Base-by-base conservation (phyloP, 2,797 vertebrate genomes). In the Poeciliopsis gracilis region DNA sequence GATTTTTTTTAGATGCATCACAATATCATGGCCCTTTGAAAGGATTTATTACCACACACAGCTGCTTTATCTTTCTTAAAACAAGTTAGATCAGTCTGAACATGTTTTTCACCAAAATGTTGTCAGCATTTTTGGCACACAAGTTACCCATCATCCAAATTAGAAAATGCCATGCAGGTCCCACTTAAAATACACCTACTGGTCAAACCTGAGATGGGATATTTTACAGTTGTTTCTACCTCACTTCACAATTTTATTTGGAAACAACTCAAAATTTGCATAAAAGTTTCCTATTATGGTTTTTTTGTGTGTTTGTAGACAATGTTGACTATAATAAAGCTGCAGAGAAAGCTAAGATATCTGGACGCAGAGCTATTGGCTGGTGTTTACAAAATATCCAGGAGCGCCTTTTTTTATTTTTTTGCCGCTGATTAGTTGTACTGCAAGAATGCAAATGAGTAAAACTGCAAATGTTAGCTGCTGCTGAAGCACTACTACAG, bases 21-120 rank as follows among this genome's bases (percentile, higher is more conserved):
- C 55, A 75, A 55, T 73, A 16, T 45, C 55, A 2, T 75, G 55
- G n/a, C 41, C 30, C 33, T 30, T 75, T 45, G 20, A 63, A 75
- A 43, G 28, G 13, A 20, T 33, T 46, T 45, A 63, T 46, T 46
- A 75, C n/a, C 73, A 75, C 53, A 74, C 73, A 45, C 6, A 59
- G 73, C 23, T 74, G 59, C 53, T 55, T 57, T 45, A n/a, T 28
- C 13, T 43, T 18, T 57, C 43, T 16, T 57, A 16, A 43, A 30
- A 8, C 4, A 57, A 13, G 25, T 57, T 45, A 30, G 16, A 75
- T 46, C 16, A 3, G 9, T 53, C n/a, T 18, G 16, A 30, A 59
- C 16, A 45, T 15, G 16, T 30, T 36, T 67, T 25, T 13, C 11
- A 25, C 9, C 10, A 10, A 67, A 67, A 5, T 67, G 23, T 67